phyloP scores from a whole-genome alignment of 2,888 invertebrate genomes.

The Lithophane leautieri region DNA sequence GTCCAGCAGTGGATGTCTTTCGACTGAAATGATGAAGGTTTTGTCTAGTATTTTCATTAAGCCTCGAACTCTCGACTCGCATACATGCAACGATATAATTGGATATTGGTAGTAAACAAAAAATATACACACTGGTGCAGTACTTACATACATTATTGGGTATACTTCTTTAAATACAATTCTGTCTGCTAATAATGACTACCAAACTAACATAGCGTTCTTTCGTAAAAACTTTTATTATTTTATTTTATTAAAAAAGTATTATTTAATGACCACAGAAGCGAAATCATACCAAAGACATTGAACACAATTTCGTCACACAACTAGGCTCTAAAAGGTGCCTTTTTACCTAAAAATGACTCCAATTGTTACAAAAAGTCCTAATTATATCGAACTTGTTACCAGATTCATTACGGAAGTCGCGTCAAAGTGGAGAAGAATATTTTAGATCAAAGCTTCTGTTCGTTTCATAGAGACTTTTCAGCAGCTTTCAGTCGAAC shows the following conservation, averaged over 20 bases:
- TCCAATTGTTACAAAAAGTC: conserved; percentile 18
- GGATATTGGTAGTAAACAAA: not conserved
- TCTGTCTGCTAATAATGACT: too few species aligned
- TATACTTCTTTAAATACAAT: too few species aligned
- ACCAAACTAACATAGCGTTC: not conserved
- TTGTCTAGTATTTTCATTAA: not conserved
- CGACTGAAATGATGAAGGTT: not conserved
- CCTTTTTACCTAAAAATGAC: not conserved
- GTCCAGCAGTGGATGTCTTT: not conserved
- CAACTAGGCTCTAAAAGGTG: not conserved
- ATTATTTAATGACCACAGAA: not conserved
- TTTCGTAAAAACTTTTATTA: not conserved
- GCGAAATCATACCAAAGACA: not conserved
- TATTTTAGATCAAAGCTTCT: conserved; percentile 39
- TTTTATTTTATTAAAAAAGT: too few species aligned
- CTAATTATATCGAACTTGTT: conserved; percentile 25
- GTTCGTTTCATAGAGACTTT: conserved; percentile 20
- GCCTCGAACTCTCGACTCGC: not conserved
- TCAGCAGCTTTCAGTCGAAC: conserved; percentile 44
- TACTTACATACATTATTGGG: too few species aligned
- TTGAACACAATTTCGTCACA: not conserved
- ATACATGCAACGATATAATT: not conserved
- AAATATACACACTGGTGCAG: too few species aligned
- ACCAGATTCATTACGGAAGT: conserved; percentile 33
- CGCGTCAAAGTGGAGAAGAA: conserved; percentile 27